These are phyloP conservation scores for Eudemis profundana DNA, from an alignment of 2,888 invertebrate species.

Conservation along the genomic window DNA sequence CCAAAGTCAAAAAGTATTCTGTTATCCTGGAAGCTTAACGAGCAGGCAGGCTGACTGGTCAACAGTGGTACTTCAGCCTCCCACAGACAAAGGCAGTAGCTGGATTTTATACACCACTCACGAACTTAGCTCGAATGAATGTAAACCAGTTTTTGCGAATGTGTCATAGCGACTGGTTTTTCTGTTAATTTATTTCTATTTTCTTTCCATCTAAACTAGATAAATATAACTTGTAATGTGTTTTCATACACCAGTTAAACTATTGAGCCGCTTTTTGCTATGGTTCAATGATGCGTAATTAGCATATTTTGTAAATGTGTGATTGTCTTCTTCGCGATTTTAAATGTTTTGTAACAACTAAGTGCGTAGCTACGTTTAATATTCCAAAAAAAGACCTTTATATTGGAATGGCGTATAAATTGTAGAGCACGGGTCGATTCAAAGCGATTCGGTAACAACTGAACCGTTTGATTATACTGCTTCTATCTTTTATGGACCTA, in stretches of 20 bases:
- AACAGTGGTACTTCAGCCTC: neutral
- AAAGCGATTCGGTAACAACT: conserved; percentile 26
- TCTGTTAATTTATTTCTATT: neutral
- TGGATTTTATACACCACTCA: conserved; percentile 2
- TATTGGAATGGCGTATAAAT: neutral
- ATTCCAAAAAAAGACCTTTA: neutral
- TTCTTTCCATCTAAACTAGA: neutral
- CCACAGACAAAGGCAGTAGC: neutral
- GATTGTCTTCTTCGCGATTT: too few relatives aligned
- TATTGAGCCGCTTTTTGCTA: too few relatives aligned
- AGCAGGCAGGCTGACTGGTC: neutral
- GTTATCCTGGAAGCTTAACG: neutral
- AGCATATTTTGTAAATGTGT: too few relatives aligned
- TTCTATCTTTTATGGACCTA: conserved; percentile 18
- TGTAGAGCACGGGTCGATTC: conserved; percentile 16
- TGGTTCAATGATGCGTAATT: too few relatives aligned
- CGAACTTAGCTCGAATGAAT: conserved; percentile 2
- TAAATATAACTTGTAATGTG: too few relatives aligned
- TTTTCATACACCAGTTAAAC: too few relatives aligned
- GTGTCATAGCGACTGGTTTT: neutral
- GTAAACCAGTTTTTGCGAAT: neutral
- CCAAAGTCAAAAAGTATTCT: neutral
- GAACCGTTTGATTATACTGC: conserved; percentile 32
- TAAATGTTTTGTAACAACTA: neutral
- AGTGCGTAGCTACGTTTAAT: neutral